Base-by-base conservation (phyloP, 2,888 invertebrate species). In the Perizoma affinitatum region DNA sequence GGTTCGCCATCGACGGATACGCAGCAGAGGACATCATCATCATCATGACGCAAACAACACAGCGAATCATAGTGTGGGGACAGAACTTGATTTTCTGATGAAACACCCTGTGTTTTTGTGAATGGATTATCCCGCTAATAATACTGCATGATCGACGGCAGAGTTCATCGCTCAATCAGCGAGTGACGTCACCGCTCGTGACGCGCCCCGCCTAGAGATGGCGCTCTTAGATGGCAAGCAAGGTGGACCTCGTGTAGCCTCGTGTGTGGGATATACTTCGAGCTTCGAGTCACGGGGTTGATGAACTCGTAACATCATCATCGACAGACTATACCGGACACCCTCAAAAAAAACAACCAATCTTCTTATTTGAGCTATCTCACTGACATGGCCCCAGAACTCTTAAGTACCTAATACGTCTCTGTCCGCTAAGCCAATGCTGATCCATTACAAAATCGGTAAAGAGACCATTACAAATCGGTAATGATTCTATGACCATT, bases 111-210 rank as follows among this genome's bases (percentile, higher is more conserved):
- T 88, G 79, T 66, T 80, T 84, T 81, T 84, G 80, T 86, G 82
- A 86, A 86, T 86, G 89, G 88, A 88, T 90, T 83, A 91, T 89
- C 89, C 88, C 71, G 73, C 80, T 86, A 88, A 88, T 88, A 90
- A 87, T 83, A 80, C 75, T 68, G 78, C 80, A 82, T 85, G 87
- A 90, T 90, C 89, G 89, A 86, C 85, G 79, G 76, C 76, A 76
- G 83, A 83, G 89, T 86, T 86, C 89, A 90, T 90, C 91, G 88
- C 89, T 90, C 90, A 90, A 88, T 90, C 90, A 84, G 82, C 72
- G 82, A 53, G 61, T 88, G 86, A 88, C 87, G 86, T 90, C 89
- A 90, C 76, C 34, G 72, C 74, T 83, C 91, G 90, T 90, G 90
- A 88, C 76, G 74, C 75, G 83, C 79, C 82, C 80, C 88, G 86